Base-by-base conservation (phyloP, 1,140 invertebrate genomes). In the Drosophila grimshawi region DNA sequence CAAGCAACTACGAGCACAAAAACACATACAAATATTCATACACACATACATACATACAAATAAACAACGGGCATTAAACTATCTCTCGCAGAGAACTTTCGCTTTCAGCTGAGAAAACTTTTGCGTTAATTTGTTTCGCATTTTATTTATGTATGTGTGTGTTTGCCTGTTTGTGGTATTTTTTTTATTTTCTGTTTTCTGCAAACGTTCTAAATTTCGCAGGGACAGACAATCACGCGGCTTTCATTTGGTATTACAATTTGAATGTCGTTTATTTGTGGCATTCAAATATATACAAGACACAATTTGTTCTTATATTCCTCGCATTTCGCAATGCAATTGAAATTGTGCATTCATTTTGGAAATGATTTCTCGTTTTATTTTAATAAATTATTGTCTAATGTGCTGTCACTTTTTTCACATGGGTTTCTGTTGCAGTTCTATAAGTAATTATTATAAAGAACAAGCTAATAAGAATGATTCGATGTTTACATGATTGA, bases 11-110 rank as follows among this genome's bases (percentile, higher is more conserved):
- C 66, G 39, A 43, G n/a, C 39, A 43, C 10, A 43, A 19, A 19
- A 19, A 19, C 19, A 19, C 19, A 19, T 19, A 29, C 19, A 64
- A 29, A 49, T n/a, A 33, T 39, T 62, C 32, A 46, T 19, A 55
- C 60, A 52, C 8, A 39, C 33, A 67, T 30, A 72, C 33, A 53
- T 29, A 51, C n/a, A 46, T 33, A 52, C 11, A 35, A 6, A 45
- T 19, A 51, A 37, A 8, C 57, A 51, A 55, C 65, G 66, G 59
- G 37, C 62, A 69, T 67, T 76, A 81, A 73, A 73, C 70, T 73
- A 73, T 73, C 56, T 73, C 60, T 62, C 64, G 39, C 63, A 60
- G 48, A 61, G 63, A 79, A 86, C 82, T 86, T 86, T 86, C 83
- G 65, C 59, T 86, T 86, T 86, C 72, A 52, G 35, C 43, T 27